Evolutionary conservation across 2,888 invertebrate genomes (phyloP).

Genomic region (Clepsis dumicolana): DNA sequence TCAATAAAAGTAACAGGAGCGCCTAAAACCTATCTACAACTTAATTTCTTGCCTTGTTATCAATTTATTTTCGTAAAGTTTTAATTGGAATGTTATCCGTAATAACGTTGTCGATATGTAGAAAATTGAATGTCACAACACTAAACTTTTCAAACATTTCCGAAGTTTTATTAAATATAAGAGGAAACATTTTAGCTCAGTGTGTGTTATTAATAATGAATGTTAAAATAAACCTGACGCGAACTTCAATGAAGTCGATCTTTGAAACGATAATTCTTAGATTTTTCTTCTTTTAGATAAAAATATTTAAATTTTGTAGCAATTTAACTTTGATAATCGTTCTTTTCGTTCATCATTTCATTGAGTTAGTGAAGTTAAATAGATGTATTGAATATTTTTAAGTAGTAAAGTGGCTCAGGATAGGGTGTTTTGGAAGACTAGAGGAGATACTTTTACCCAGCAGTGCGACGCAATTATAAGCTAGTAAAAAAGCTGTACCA

Average conservation of each 20-base stretch:
- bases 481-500: too few relatives aligned
- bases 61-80: conserved; percentile 21
- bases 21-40: not conserved
- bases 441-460: too few relatives aligned
- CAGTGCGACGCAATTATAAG: too few relatives aligned
- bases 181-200: not conserved
- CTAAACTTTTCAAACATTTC: conserved; percentile 5
- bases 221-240: conserved; percentile 8
- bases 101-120: not conserved
- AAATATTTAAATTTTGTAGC: not conserved
- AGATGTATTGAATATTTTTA: too few relatives aligned
- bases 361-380: not conserved
- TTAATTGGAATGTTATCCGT: conserved; percentile 18
- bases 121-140: conserved; percentile 26
- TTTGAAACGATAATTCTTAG: not conserved
- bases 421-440: too few relatives aligned
- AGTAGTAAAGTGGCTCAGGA: too few relatives aligned
- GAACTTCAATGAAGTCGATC: conserved; percentile 23
- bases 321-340: not conserved
- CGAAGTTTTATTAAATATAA: conserved; percentile 22
- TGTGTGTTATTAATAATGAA: conserved; percentile 28
- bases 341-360: not conserved
- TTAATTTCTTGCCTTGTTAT: conserved; percentile 1
- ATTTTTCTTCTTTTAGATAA: not conserved
- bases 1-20: not conserved